Base-by-base conservation (phyloP, 1,140 invertebrate genomes). In the Radopholus similis region DNA sequence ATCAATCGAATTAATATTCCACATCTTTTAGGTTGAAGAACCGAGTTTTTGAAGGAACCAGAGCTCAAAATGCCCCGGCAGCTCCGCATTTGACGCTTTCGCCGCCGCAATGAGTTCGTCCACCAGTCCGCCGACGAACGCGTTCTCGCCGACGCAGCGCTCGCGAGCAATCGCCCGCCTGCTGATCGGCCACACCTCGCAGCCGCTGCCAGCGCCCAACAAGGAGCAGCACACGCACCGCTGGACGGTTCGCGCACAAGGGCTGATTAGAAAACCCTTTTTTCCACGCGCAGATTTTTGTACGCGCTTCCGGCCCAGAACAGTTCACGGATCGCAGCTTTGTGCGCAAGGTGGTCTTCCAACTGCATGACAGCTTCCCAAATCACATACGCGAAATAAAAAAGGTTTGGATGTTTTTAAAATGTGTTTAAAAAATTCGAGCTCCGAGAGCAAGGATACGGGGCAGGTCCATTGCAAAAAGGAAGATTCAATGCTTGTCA, bases 181-280 rank as follows among this genome's bases (percentile, higher is more conserved):
- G 28, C 32, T 62, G 18, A 62, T 62, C 34, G 58, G 58, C 0
- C 42, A 62, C 49, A 34, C 15, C 8, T 62, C 58, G 3, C 42
- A 28, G 15, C 37, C 32, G 15, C 21, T 62, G 18, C 6, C 58
- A 26, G 13, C 15, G 8, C 26, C 28, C 15, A 62, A 42, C 34
- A 21, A 42, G 8, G 15, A 30, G 30, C 37, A 28, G 2, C 49
- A 47, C 8, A 62, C 38, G 9, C 58, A 62, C 49, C 15, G 30
- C 40, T 62, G 58, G 58, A 62, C 38, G 21, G 58, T 62, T n/a
- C n/a, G n/a, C n/a, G n/a, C n/a, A n/a, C n/a, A n/a, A n/a, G 42
- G 9, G 6, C 9, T 37, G n/a, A 18, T 44, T n/a, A 42, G 23
- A 34, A 42, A 44, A 8, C 18, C 15, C 21, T 13, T 44, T 32